Conservation (phyloP, 2,113 vertebrate genomes). For the Cephalopterus ornatus region DNA sequence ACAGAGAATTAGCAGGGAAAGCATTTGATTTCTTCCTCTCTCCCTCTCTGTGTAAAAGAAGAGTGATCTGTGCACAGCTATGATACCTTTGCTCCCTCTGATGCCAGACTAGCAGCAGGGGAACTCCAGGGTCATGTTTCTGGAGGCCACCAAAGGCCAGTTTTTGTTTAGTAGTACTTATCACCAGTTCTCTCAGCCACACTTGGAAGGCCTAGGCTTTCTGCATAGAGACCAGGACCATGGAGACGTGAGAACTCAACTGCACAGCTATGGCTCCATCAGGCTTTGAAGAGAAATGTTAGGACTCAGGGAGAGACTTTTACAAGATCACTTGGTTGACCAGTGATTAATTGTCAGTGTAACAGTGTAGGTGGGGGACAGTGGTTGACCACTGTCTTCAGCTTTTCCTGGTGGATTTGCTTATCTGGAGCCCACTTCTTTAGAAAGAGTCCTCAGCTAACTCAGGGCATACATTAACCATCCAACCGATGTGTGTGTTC, state of each 20-base stretch:
- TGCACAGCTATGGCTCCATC: neutral
- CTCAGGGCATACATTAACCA: neutral
- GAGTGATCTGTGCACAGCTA: neutral
- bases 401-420: neutral
- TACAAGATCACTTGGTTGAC: neutral
- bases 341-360: no score
- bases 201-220: neutral
- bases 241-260: neutral
- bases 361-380: neutral
- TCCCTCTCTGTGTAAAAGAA: neutral
- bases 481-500: neutral
- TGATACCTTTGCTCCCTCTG: neutral
- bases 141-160: neutral
- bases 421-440: neutral
- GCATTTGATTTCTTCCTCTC: neutral
- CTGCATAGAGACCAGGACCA: neutral
- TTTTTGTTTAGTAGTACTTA: neutral
- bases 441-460: neutral
- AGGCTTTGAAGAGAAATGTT: neutral
- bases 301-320: neutral
- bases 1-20: neutral
- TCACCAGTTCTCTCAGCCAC: neutral
- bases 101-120: rapidly evolving
- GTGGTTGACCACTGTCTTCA: neutral
- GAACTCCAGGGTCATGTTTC: neutral